Conservation (phyloP, 2,113 vertebrate species). For the Diadophis punctatus region DNA sequence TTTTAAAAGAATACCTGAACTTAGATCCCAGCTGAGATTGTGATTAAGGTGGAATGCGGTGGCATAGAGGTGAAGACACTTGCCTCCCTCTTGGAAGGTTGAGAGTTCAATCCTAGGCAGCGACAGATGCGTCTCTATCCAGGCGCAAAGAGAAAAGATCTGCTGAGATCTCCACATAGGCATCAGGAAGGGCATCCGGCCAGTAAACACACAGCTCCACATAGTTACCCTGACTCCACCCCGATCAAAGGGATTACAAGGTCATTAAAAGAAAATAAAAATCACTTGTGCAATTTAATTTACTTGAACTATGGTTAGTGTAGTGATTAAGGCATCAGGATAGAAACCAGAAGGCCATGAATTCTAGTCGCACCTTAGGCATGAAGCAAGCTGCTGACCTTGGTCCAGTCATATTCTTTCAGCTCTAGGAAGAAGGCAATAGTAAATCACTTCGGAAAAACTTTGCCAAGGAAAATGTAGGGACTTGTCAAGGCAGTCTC, state of each 20-base stretch:
- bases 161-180: not conserved
- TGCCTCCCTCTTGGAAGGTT: not conserved
- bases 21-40: not conserved
- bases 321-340: not conserved
- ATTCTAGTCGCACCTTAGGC: not conserved
- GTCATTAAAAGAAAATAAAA: not conserved
- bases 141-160: not conserved
- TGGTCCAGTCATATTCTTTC: not conserved
- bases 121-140: not conserved
- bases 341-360: not conserved
- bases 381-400: not conserved
- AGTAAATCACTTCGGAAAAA: not conserved
- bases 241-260: not conserved
- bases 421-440: not conserved
- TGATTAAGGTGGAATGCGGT: not conserved
- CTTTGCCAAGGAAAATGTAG: not conserved
- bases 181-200: not conserved
- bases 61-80: not conserved
- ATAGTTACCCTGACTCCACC: not conserved
- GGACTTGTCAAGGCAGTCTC: not conserved
- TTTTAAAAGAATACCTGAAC: not conserved
- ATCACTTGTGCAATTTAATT: not conserved
- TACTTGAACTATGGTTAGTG: not conserved
- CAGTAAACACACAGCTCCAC: not conserved
- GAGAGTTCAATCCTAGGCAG: not conserved